Base-by-base conservation (phyloP, 2,888 invertebrate genomes). In the Parnassius glacialis region DNA sequence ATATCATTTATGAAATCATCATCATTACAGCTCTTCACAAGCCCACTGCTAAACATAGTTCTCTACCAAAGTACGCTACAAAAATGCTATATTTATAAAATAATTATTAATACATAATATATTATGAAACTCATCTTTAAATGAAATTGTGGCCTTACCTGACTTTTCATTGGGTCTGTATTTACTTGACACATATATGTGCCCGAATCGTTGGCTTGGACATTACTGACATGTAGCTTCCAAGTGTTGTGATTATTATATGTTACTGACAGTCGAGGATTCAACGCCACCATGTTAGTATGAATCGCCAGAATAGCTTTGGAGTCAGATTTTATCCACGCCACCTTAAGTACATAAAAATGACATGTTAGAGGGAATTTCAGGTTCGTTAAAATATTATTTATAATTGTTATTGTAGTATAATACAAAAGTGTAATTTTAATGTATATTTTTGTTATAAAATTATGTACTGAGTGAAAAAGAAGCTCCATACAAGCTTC, bases 101-200 rank as follows among this genome's bases (percentile, higher is more conserved):
- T 5, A 34, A 34, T 34, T 34, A 34, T 44, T 16, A 12, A 45
- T 11, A 45, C 12, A 51, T 20, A 51, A 9, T 16, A 20, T 1
- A 20, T 20, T 20, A 20, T 20, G 20, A 20, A 20, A 20, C 20
- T n/a, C 25, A 44, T 11, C 25, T 47, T 11, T 20, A 34, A 59
- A 57, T 20, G 41, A 20, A 25, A 43, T 54, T 43, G 42, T 10
- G 13, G 55, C 53, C 74, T 79, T 72, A 97, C 97, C 94, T 96
- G 96, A 85, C 95, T 96, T 75, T 95, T 94, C 96, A 97, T 97
- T 63, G 97, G 97, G 81, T 96, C 96, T 64, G 97, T 97, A 89
- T 97, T 97, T 77, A 97, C 95, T 90, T 97, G 97, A 87, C 97
- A 97, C 97, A 97, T 97, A 91, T 98, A 98, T 58, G 96, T 96